phyloP scores from a whole-genome alignment of 2,888 invertebrate genomes.

The Drosophila bunnanda region DNA sequence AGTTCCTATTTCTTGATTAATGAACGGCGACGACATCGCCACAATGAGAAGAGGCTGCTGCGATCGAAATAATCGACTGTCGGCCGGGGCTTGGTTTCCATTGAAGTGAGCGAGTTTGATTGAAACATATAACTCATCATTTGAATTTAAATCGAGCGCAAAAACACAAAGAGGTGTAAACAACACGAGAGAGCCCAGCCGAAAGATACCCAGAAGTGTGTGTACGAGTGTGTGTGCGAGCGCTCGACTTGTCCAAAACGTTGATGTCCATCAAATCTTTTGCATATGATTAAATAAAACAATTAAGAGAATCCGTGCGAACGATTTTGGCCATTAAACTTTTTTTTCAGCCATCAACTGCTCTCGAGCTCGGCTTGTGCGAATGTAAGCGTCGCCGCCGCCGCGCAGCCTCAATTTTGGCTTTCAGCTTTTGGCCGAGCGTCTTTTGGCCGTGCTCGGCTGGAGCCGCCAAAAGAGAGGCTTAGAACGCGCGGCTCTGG shows the following conservation, averaged over 20 bases:
- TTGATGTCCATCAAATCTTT: constrained; percentile 80
- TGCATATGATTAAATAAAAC: constrained; percentile 80
- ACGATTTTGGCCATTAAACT: constrained; percentile 61
- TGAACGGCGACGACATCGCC: constrained; percentile 56
- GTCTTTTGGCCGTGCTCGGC: constrained; percentile 43
- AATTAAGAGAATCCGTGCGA: constrained; percentile 75
- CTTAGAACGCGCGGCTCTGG: constrained; percentile 68
- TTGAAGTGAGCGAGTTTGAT: constrained; percentile 51
- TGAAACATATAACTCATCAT: constrained; percentile 57
- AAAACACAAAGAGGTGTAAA: constrained; percentile 43
- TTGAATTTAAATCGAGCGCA: constrained; percentile 50
- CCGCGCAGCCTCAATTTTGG: constrained; percentile 21
- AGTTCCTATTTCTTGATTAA: constrained; percentile 70
- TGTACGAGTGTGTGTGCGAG: constrained; percentile 40
- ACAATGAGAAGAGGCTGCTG: constrained; percentile 33
- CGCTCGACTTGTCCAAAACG: constrained; percentile 53
- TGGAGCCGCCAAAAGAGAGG: constrained; percentile 49
- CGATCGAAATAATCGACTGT: constrained; percentile 19
- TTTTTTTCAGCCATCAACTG: constrained; percentile 47
- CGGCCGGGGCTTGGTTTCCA: constrained; percentile 25
- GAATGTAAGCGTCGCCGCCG: constrained; percentile 57
- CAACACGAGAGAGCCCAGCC: constrained; percentile 40
- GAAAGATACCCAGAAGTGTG: constrained; percentile 4
- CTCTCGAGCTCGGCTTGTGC: constrained; percentile 56
- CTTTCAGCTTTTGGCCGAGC: constrained; percentile 27